Evolutionary conservation across 2,888 invertebrate genomes (phyloP), one percentile per base, ranked within the genome.

Genomic region (Melanophora roralis): DNA sequence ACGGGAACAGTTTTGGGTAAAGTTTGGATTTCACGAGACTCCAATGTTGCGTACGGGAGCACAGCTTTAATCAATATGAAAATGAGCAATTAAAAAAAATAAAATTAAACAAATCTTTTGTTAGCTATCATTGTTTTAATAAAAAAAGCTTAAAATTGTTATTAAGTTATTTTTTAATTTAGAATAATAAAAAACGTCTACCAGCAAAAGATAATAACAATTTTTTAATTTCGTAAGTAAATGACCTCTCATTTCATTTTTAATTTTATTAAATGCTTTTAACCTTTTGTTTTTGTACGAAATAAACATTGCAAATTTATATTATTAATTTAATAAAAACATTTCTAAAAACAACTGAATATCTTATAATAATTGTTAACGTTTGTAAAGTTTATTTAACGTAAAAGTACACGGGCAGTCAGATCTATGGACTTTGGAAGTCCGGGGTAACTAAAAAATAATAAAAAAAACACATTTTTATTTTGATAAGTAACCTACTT

Each of bases 401-500:
- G 45, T 16, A 7, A 40, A 53, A 21, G 27, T 8, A 64, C 23
- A 27, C 36, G 38, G 45, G 32, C 27, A 57, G 43, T 23, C n/a
- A 27, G 27, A 27, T 5, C 4, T 3, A 27, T 6, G 27, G 27
- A 27, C 27, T 27, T 27, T 5, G 27, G 27, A 7, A 60, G 23
- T 36, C 40, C 14, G 12, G 12, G 12, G 27, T 32, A 12, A 8
- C 14, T 4, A 51, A 71, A 16, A 45, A 12, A 4, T 40, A 38
- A 27, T 27, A 55, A 36, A 27, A 21, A 1, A 21, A 55, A 57
- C 49, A 19, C 12, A 14, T 49, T 19, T 62, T 51, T 51, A 53
- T 51, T 69, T 68, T 67, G 27, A 32, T 65, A 55, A 55, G 32
- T 78, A 78, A 72, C 72, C 77, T 72, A 78, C 77, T 72, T 72